These are phyloP conservation scores for Crypturellus tataupa DNA, from an alignment of 2,797 vertebrate species.

Conservation along the genomic window DNA sequence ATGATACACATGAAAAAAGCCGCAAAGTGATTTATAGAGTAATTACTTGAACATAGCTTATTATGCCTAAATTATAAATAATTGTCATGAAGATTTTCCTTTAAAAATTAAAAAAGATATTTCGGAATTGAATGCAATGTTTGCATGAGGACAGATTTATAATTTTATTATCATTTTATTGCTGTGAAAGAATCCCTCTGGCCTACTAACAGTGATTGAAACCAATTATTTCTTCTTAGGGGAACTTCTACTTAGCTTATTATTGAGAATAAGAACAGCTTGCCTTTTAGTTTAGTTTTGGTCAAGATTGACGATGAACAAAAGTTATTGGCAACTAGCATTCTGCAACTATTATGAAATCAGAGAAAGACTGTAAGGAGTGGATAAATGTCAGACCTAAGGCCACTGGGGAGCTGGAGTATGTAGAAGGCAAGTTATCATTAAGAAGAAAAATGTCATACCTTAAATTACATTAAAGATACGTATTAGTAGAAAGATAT, in stretches of 20 bases:
- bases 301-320: background rate
- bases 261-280: background rate
- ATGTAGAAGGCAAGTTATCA: background rate
- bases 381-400: background rate
- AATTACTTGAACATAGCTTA: background rate
- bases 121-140: background rate
- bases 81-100: background rate
- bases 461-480: background rate
- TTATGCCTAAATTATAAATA: background rate
- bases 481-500: background rate
- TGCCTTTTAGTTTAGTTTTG: background rate
- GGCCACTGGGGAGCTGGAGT: background rate
- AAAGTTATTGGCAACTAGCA: background rate
- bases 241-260: background rate
- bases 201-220: background rate
- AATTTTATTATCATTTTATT: background rate
- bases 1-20: background rate
- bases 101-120: background rate
- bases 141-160: background rate
- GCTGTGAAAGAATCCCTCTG: background rate
- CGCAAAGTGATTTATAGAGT: background rate
- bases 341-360: background rate
- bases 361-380: background rate
- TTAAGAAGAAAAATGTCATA: background rate
- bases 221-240: background rate